Evolutionary conservation across 2,888 invertebrate genomes (phyloP), one percentile per base, ranked within the genome.

Genomic region (Chymomyza procnemis): DNA sequence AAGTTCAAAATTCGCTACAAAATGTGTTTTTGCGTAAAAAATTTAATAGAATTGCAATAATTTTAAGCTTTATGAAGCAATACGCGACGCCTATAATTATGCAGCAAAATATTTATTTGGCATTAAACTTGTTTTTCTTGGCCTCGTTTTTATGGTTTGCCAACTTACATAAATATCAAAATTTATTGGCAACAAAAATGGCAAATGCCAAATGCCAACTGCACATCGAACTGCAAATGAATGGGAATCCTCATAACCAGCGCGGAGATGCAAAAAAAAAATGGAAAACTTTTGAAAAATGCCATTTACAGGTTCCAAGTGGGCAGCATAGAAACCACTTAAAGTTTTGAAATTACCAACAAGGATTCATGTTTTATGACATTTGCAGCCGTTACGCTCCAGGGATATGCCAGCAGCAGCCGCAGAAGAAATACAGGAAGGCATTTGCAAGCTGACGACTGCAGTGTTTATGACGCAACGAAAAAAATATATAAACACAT

Each of bases 51-150:
- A n/a, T n/a, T n/a, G n/a, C n/a, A n/a, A n/a, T 34, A 34, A 34
- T 2, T 34, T 34, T 9, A 14, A 41, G 12, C 12, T 12, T 12
- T 41, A 41, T 41, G 12, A 3, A 41, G 34, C 1, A 41, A 14
- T 12, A 12, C 3, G 62, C 55, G 66, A 54, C 34, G 64, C 50
- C 48, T 59, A 66, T 66, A 77, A 72, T 77, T 69, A 73, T 81
- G 69, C 69, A 74, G 71, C 55, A 61, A 26, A 77, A 69, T 66
- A 67, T 50, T 64, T 73, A 63, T 73, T 67, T 54, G 78, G 67
- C 72, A 58, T 16, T 18, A 9, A 48, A 6, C n/a, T 48, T 18
- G 18, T 48, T 16, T n/a, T 18, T 4, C 50, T 50, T 50, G 18
- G 50, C 50, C 16, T 6, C 14, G 18, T 50, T 19, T 50, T 50